Evolutionary conservation across 2,888 invertebrate species (phyloP), one percentile per base, ranked within the genome.

Genomic region (Xylocampa areola): DNA sequence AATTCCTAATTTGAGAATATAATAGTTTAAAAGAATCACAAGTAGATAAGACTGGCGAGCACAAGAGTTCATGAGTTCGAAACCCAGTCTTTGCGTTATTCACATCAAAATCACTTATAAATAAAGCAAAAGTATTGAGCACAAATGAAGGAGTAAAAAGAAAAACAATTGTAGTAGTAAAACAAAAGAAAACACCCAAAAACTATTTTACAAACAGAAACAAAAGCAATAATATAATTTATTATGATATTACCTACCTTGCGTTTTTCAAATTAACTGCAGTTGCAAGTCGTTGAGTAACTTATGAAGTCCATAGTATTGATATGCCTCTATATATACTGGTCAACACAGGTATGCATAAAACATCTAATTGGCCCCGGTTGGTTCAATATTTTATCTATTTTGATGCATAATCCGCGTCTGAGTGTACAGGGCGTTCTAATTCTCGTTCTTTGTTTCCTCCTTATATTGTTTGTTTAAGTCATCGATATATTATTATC

Each of bases 281-380:
- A 77, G 80, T 81, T 80, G 72, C 74, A 58, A 71, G 76, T 73
- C 71, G 78, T 63, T 61, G 66, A 77, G 82, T 87, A 81, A 81
- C 82, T 87, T 90, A 87, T 89, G 90, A 83, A 81, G 72, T 67
- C 60, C 53, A 49, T 55, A 47, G 74, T 79, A 82, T 80, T 80
- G 53, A 77, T 77, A 81, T 81, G 68, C 76, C 72, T 68, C 81
- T 90, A 86, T 92, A 84, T 92, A 92, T 91, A 90, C 79, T 75
- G 54, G 73, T 64, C 70, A 71, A n/a, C n/a, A n/a, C 57, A 70
- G 69, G 72, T 68, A 77, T 76, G 76, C 75, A 80, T 77, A 63
- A 79, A 87, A 81, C 86, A 82, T 90, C 87, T 91, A 90, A 91
- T 89, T 89, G 84, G 80, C 83, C 83, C 82, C 84, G 79, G 75